A percentile compares a stretch with the other conserved stretches of the same genome.
Conservation (phyloP, 1,140 invertebrate species). For the Coelopa frigida region DNA sequence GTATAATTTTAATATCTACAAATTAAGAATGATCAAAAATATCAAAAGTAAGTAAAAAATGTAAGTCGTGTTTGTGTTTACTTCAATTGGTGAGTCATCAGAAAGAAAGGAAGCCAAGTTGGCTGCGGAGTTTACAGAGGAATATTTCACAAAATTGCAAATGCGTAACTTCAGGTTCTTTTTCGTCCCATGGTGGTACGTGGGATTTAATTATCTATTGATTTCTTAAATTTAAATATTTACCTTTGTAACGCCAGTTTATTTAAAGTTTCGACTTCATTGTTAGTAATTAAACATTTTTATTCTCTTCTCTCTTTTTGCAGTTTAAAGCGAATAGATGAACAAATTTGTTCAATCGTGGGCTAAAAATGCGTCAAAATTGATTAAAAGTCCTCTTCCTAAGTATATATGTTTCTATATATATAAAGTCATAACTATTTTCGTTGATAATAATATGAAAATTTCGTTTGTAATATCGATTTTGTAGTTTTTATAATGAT, state of each 20-base stretch:
- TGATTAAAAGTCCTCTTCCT: too few relatives aligned
- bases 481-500: too few relatives aligned
- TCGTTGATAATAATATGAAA: too few relatives aligned
- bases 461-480: too few relatives aligned
- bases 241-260: slow-evolving; percentile 1
- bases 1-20: not conserved
- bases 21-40: slow-evolving; percentile 1
- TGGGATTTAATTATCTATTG: slow-evolving; percentile 21
- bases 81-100: slow-evolving; percentile 5
- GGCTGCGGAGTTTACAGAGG: too few relatives aligned
- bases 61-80: not conserved
- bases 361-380: too few relatives aligned
- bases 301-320: slow-evolving; percentile 28
- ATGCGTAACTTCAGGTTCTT: not conserved
- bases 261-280: not conserved
- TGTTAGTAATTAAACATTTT: slow-evolving; percentile 16
- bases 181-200: slow-evolving; percentile 26
- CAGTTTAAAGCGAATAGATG: too few relatives aligned
- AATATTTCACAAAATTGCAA: too few relatives aligned
- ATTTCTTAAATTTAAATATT: slow-evolving; percentile 10
- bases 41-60: not conserved
- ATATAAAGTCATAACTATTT: too few relatives aligned
- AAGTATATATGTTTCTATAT: too few relatives aligned
- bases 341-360: too few relatives aligned
- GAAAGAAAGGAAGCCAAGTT: too few relatives aligned